Conservation (phyloP, 37 sponge, comb jelly and placozoan genomes). For the Bolinopsis microptera region DNA sequence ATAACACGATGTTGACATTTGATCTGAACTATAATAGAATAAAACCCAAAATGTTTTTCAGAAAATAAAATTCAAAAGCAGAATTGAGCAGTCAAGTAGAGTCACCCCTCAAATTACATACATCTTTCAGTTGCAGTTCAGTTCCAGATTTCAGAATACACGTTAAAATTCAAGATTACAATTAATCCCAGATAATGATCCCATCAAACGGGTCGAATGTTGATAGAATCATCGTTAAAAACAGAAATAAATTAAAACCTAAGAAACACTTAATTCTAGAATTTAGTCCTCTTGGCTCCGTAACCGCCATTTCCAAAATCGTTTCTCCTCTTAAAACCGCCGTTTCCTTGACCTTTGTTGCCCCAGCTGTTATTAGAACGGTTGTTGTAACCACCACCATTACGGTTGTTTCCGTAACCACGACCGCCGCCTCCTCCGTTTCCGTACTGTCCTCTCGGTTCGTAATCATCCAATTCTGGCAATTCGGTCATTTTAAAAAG, state of each 20-base stretch:
- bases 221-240: too few species aligned
- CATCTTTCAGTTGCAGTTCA: too few species aligned
- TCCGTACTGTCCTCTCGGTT: neutral
- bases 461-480: constrained; percentile 51
- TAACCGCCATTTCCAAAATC: neutral
- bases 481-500: constrained; percentile 60
- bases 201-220: too few species aligned
- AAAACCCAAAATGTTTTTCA: too few species aligned
- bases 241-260: neutral
- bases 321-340: constrained; percentile 39
- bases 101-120: too few species aligned
- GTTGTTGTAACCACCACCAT: neutral
- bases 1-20: too few species aligned
- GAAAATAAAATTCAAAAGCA: too few species aligned
- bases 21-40: too few species aligned
- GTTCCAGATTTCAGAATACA: too few species aligned
- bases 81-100: too few species aligned
- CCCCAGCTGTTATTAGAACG: neutral
- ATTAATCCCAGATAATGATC: too few species aligned
- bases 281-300: constrained; percentile 56
- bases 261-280: neutral
- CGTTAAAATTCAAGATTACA: too few species aligned
- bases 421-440: neutral
- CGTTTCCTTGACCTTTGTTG: neutral
- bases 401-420: neutral